phyloP scores from a whole-genome alignment of 2,888 invertebrate genomes.

The Dryocosmus kuriphilus region DNA sequence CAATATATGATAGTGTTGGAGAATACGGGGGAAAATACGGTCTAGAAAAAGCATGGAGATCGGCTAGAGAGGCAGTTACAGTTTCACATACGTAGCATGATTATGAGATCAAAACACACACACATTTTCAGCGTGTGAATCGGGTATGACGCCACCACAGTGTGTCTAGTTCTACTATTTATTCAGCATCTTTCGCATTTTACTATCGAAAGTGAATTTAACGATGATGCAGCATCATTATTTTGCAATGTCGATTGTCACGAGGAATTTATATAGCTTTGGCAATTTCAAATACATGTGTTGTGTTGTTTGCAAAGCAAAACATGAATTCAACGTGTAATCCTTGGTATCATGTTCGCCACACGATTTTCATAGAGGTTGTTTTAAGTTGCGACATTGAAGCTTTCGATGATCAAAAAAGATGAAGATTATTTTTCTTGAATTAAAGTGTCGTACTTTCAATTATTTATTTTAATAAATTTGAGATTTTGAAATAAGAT shows the following conservation, averaged over 20 bases:
- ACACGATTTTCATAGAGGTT: too few relatives aligned
- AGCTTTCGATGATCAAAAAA: too few relatives aligned
- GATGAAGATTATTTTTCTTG: too few relatives aligned
- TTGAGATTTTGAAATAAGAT: too few relatives aligned
- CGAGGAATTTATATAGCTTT: not conserved
- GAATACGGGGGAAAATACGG: slow-evolving; percentile 14
- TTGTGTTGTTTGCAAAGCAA: too few relatives aligned
- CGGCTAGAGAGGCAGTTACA: not conserved
- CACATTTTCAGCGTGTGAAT: slow-evolving; percentile 49
- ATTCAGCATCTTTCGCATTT: not conserved
- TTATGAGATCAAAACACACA: slow-evolving; percentile 51
- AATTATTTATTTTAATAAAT: too few relatives aligned
- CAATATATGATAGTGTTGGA: not conserved
- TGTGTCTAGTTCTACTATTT: slow-evolving; percentile 13
- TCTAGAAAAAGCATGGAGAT: slow-evolving; percentile 51
- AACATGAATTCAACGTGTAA: too few relatives aligned
- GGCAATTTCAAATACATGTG: too few relatives aligned
- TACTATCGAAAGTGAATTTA: not conserved
- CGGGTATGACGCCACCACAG: slow-evolving; percentile 47
- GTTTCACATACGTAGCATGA: slow-evolving; percentile 50
- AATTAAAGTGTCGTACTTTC: too few relatives aligned
- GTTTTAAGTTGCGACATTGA: too few relatives aligned
- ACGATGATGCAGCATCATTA: not conserved
- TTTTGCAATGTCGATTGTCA: not conserved
- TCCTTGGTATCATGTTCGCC: too few relatives aligned